Conservation (phyloP, 2,888 invertebrate species). For the Microchrysa polita region DNA sequence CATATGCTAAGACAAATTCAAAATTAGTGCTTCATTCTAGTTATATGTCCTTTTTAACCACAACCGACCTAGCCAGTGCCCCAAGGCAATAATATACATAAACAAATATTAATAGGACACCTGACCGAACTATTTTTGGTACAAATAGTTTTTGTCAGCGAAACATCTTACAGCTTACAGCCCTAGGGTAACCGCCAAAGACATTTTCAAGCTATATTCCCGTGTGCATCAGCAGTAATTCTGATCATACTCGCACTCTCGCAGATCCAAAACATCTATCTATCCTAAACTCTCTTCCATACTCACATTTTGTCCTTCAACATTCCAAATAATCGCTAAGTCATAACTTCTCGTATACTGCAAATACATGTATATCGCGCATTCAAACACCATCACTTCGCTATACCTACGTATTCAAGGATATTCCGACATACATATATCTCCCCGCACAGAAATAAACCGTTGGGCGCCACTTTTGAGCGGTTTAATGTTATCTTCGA, state of each 20-base stretch:
- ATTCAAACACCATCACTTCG: not conserved
- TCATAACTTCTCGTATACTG: conserved; percentile 19
- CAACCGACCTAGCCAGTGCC: too few relatives aligned
- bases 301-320: conserved; percentile 4
- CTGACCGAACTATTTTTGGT: too few relatives aligned
- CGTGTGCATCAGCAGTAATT: conserved; percentile 13
- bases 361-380: too few relatives aligned
- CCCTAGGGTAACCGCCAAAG: conserved; percentile 8
- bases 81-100: too few relatives aligned
- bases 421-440: not conserved
- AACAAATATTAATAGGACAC: too few relatives aligned
- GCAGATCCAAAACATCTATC: not conserved
- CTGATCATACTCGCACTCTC: not conserved
- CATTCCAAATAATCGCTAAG: conserved; percentile 17
- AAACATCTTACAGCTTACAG: too few relatives aligned
- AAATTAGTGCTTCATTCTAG: too few relatives aligned
- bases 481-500: conserved; percentile 30
- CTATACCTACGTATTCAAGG: not conserved
- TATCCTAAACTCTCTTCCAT: not conserved
- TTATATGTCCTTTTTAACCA: too few relatives aligned
- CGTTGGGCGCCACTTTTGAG: not conserved
- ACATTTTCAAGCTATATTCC: conserved; percentile 35
- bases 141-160: too few relatives aligned
- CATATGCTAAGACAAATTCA: too few relatives aligned
- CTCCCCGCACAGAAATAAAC: not conserved